Percentiles rank a stretch among this genome's conserved stretches.
phyloP scores from a whole-genome alignment of 2,888 invertebrate species.

The Patella ulyssiponensis region DNA sequence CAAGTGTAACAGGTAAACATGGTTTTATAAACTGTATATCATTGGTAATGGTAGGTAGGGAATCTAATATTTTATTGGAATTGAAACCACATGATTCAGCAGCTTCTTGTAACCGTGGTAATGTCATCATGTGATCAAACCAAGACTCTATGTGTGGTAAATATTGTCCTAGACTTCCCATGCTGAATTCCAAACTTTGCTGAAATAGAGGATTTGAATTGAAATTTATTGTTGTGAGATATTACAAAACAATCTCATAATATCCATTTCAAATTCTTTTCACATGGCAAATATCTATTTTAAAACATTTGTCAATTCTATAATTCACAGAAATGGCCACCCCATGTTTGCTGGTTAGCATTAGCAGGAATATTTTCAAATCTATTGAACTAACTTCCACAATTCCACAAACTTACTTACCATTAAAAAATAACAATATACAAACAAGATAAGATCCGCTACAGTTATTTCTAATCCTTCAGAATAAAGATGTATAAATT shows the following conservation, averaged over 20 bases:
- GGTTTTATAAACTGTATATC: no score
- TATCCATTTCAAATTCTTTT: no score
- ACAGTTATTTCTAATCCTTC: conserved; percentile 88
- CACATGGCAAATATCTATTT: no score
- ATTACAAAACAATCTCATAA: no score
- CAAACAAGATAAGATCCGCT: conserved; percentile 87
- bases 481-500: conserved; percentile 80
- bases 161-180: conserved; percentile 25
- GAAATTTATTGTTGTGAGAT: no score
- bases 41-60: no score
- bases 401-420: conserved; percentile 49
- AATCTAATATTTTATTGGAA: no score
- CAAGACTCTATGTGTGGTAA: conserved; percentile 44
- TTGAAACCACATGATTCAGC: conserved; percentile 42
- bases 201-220: conserved; percentile 41
- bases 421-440: conserved; percentile 73
- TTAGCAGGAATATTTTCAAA: neutral
- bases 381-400: no score
- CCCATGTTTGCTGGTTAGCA: conserved; percentile 12
- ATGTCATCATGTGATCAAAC: conserved; percentile 44
- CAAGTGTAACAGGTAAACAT: neutral
- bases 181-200: conserved; percentile 61
- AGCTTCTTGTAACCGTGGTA: conserved; percentile 46
- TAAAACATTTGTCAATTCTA: conserved; percentile 22
- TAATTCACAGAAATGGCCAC: conserved; percentile 37